Base-by-base conservation (phyloP, 2,113 vertebrate species). In the Microtus montanus region DNA sequence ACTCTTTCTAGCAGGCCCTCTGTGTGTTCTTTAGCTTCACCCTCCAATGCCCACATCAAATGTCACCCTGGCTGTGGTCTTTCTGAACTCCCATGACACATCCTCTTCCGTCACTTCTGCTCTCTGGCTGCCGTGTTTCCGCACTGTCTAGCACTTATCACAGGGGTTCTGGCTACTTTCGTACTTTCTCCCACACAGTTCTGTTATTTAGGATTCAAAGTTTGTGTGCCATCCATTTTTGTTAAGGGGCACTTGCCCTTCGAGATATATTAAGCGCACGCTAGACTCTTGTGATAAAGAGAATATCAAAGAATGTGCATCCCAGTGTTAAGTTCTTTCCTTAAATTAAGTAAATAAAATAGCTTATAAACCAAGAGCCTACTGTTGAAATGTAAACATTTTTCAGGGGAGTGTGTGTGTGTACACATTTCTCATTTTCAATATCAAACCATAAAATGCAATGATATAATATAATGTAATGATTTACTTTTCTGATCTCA, bases 231-330 rank as follows among this genome's bases (percentile, higher is more conserved):
- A n/a, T 66, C 73, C 61, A 52, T 33, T 78, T 86, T 85, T 47
- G 20, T 71, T 64, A 52, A 89, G 49, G 44, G 58, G 11, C 64
- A 52, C 52, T 28, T 87, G 33, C 33, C 44, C 20, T 52, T 80
- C 9, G 9, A 24, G 20, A 68, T 70, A 10, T 41, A 71, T 26
- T 47, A 92, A 75, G 17, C 54, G 15, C 52, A 82, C 58, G 88
- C 94, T 63, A 44, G 64, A 79, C 68, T 88, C 64, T 87, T 78
- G 75, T 26, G 52, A 79, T 54, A 47, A 93, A 83, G 84, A 93
- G 17, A 87, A 52, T 80, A 82, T 33, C 47, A 79, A 70, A 70
- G 30, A 70, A 9, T 90, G 78, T 47, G 73, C 52, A 35, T 5
- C 64, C 13, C 66, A 86, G 38, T 38, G n/a, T 64, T 75, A 17